phyloP scores from a whole-genome alignment of 2,888 invertebrate genomes.

The Hanleya hanleyi region DNA sequence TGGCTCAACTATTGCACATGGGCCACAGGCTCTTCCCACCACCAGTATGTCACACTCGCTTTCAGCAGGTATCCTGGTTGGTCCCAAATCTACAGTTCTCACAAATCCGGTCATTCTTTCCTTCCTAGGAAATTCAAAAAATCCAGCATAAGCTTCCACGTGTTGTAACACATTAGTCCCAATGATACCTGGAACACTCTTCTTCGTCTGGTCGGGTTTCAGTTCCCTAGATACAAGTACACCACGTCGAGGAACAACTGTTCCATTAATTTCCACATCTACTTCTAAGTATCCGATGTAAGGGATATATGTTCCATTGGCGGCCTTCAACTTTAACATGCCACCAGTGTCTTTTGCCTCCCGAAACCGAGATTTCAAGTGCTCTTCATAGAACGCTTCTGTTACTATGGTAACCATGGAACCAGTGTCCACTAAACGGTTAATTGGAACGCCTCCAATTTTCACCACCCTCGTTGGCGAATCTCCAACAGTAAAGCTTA shows the following conservation, averaged over 20 bases:
- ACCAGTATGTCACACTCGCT: not conserved
- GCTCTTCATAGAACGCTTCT: conserved; percentile 13
- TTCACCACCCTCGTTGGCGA: conserved; percentile 10
- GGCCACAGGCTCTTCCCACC: not conserved
- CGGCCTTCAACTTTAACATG: conserved; percentile 9
- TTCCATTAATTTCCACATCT: conserved; percentile 15
- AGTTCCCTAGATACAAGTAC: conserved; percentile 5
- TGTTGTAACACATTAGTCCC: conserved; percentile 30
- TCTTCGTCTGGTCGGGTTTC: conserved; percentile 5
- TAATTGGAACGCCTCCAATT: conserved; percentile 2
- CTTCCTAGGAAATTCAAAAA: not conserved
- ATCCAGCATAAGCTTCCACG: conserved; percentile 11
- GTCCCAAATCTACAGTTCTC: not conserved
- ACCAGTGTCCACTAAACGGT: conserved; percentile 23
- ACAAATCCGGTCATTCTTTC: not conserved
- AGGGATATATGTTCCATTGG: conserved; percentile 21
- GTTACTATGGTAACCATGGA: conserved; percentile 16
- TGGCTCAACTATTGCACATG: conserved; percentile 2
- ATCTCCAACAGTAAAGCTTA: conserved; percentile 8
- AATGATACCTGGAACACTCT: conserved; percentile 17
- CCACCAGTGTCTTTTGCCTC: not conserved
- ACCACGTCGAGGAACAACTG: conserved; percentile 5
- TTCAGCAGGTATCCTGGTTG: not conserved
- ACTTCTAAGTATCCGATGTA: conserved; percentile 29
- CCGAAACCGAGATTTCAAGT: not conserved